These are phyloP conservation scores for Trichopria drosophilae DNA, from an alignment of 2,888 invertebrate species.

Conservation along the genomic window DNA sequence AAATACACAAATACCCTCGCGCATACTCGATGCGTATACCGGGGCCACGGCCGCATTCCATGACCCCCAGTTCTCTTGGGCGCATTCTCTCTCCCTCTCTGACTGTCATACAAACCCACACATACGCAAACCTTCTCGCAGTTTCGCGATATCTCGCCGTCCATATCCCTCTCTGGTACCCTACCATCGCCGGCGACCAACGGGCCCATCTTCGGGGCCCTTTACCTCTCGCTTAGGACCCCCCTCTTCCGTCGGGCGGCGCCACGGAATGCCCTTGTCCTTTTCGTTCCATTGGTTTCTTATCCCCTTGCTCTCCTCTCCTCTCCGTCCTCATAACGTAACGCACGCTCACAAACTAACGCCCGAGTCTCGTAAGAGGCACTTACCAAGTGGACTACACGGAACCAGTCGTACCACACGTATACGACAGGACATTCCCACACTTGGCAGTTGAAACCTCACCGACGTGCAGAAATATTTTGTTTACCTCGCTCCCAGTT, in stretches of 20 bases:
- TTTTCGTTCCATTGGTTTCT: conserved; percentile 29
- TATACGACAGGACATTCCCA: conserved; percentile 27
- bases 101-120: conserved; percentile 3
- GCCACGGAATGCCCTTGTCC: conserved; percentile 41
- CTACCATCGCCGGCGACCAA: conserved; percentile 17
- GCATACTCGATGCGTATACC: conserved; percentile 49
- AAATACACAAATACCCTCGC: conserved; percentile 55
- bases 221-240: conserved; percentile 31
- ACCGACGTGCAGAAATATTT: conserved; percentile 53
- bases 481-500: conserved; percentile 56
- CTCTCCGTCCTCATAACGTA: conserved; percentile 23
- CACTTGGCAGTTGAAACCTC: conserved; percentile 18
- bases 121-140: not conserved
- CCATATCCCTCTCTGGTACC: conserved; percentile 17
- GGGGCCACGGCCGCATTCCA: conserved; percentile 57
- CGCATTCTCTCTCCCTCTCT: conserved; percentile 15
- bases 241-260: conserved; percentile 37
- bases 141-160: too few relatives aligned
- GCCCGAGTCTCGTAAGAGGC: conserved; percentile 2
- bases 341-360: conserved; percentile 9
- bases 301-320: conserved; percentile 23
- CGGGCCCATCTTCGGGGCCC: conserved; percentile 35
- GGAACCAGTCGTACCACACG: conserved; percentile 16
- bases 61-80: conserved; percentile 40
- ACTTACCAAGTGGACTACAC: conserved; percentile 3